Conservation (phyloP, 2,113 vertebrate species). For the Mirounga angustirostris region DNA sequence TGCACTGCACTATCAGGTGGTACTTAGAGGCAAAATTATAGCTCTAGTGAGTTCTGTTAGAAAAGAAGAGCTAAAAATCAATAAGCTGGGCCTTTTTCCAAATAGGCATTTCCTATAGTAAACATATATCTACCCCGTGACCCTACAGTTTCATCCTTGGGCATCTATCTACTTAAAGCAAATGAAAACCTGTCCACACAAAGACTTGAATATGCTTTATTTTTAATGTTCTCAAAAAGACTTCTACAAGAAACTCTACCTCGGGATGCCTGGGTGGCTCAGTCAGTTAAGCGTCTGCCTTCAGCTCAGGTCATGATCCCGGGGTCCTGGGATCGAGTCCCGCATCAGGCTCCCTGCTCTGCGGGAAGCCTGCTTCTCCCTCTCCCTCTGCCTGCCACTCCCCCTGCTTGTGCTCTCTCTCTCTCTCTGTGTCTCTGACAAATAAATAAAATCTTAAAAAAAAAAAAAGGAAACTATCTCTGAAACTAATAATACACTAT, state of each 20-base stretch:
- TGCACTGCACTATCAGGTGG: neutral
- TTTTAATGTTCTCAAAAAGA: neutral
- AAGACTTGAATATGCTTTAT: neutral
- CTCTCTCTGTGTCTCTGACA: too few relatives aligned
- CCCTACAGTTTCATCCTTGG: neutral
- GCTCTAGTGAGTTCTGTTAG: neutral
- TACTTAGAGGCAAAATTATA: slow-evolving; percentile 8
- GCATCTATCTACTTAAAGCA: neutral
- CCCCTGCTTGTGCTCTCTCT: too few relatives aligned
- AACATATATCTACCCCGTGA: neutral
- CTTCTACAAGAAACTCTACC: neutral
- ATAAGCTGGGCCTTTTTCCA: neutral
- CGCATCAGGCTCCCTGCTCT: too few relatives aligned
- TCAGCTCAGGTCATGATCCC: too few relatives aligned
- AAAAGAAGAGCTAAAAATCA: neutral
- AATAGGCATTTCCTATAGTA: neutral
- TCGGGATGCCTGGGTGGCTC: too few relatives aligned
- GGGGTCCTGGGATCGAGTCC: too few relatives aligned
- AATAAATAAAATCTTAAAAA: too few relatives aligned
- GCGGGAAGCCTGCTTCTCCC: too few relatives aligned
- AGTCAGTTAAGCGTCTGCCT: too few relatives aligned
- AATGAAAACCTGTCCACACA: neutral
- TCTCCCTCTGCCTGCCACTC: too few relatives aligned
- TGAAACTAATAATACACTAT: neutral
- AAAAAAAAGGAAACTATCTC: neutral